Base-by-base conservation (phyloP, 2,113 vertebrate species). In the Furnarius figulus region DNA sequence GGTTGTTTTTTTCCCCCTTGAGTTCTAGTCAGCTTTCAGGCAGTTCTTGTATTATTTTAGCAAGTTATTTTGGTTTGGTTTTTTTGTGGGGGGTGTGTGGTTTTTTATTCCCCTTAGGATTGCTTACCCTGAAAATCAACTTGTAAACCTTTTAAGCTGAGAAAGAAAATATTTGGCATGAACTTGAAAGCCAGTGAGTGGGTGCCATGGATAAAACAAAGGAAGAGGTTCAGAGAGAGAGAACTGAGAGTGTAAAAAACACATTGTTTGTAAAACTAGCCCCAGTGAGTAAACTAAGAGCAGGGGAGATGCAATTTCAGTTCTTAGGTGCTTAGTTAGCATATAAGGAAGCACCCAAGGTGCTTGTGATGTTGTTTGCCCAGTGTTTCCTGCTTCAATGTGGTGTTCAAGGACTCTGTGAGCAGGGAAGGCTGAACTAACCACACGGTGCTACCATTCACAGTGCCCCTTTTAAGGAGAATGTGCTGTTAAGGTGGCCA, bases 381-480 rank as follows among this genome's bases (percentile, higher is more conserved):
- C 21, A 39, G 20, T 16, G 4, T 33, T 83, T 55, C 31, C 28
- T 4, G 4, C 73, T 76, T 53, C 49, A 28, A 6, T 27, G 24
- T 24, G 12, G 11, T 61, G 9, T 62, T 72, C 44, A 68, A 81
- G 62, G 70, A 55, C 58, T 82, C 44, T 24, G 20, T 61, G 73
- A 52, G 23, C 33, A 80, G 40, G 14, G 23, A 28, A 91, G 31
- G 37, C 39, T 91, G 59, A 81, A 46, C 12, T 72, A 49, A 33
- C 21, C 2, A 0, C 49, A 3, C 8, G 30, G 17, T 78, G 44
- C 24, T 42, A 6, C 44, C 1, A 0, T 62, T 86, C 52, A 49
- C 46, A 66, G 40, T 33, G 30, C 39, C 61, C n/a, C 33, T 90
- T 67, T 40, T 24, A 56, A 70, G 33, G 42, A 80, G 88, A 66